Percentiles rank a stretch among this genome's conserved stretches.
phyloP scores from a whole-genome alignment of 2,113 vertebrate genomes.

The Neomonachus schauinslandi region DNA sequence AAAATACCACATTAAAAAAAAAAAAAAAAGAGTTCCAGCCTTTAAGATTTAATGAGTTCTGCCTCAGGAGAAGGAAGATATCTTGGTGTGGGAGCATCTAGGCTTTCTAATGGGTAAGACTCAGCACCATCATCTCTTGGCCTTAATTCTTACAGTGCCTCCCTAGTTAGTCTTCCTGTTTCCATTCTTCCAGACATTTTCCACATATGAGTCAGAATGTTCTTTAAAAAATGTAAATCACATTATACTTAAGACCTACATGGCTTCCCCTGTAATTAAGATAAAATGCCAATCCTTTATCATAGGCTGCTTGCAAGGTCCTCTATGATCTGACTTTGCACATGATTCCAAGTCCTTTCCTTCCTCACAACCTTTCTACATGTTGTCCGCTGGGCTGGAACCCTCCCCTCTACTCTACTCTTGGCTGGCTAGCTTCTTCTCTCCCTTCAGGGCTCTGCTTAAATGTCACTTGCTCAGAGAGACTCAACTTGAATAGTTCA shows the following conservation, averaged over 20 bases:
- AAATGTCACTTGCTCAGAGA: conserved; percentile 37
- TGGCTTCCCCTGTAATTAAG: neutral
- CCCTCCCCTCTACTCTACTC: neutral
- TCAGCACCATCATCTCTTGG: neutral
- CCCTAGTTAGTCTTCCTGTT: neutral
- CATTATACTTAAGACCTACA: neutral
- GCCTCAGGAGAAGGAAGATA: neutral
- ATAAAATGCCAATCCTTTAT: neutral
- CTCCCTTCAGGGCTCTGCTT: conserved; percentile 11
- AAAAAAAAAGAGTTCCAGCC: neutral
- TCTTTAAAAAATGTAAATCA: neutral
- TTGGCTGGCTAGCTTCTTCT: neutral
- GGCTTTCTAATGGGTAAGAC: neutral
- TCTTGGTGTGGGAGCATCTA: neutral
- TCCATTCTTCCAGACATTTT: neutral
- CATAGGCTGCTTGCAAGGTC: neutral
- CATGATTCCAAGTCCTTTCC: neutral
- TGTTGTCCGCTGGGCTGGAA: neutral
- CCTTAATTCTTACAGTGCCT: neutral
- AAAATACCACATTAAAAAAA: no score
- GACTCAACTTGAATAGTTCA: neutral
- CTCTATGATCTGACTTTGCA: neutral
- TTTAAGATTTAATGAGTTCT: neutral
- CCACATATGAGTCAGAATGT: neutral
- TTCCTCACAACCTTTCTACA: neutral